These are phyloP conservation scores for Xiphophorus birchmanni DNA, from an alignment of 2,797 vertebrate species.

Conservation along the genomic window DNA sequence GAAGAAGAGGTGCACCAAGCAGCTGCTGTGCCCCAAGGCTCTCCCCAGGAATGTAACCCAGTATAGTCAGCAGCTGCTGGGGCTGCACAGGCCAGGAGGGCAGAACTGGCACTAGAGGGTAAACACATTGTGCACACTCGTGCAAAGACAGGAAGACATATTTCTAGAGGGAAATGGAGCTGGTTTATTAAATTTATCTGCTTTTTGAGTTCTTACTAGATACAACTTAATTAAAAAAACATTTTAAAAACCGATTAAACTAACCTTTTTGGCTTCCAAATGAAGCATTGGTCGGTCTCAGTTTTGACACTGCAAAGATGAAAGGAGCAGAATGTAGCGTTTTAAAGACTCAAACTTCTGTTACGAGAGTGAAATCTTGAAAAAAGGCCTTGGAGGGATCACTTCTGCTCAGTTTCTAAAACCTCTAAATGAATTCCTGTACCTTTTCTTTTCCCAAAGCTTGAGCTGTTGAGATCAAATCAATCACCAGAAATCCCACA, in stretches of 20 bases:
- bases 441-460: conserved; percentile 32
- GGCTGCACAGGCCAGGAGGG: conserved; percentile 62
- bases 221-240: conserved; percentile 15
- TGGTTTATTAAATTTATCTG: conserved; percentile 12
- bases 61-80: conserved; percentile 73
- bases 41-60: conserved; percentile 79
- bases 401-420: conserved; percentile 18
- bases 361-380: conserved; percentile 14
- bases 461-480: conserved; percentile 45
- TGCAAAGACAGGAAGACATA: conserved; percentile 13
- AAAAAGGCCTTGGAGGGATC: conserved; percentile 12
- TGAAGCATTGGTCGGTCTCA: conserved; percentile 26
- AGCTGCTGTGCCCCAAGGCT: conserved; percentile 80
- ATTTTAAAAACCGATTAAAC: background rate
- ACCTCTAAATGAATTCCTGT: conserved; percentile 34
- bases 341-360: conserved; percentile 22
- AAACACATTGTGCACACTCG: conserved; percentile 37
- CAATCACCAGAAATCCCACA: conserved; percentile 51
- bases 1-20: conserved; percentile 65
- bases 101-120: conserved; percentile 63
- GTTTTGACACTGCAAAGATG: conserved; percentile 33
- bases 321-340: conserved; percentile 21
- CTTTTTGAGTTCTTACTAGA: conserved; percentile 20
- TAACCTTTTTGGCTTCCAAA: conserved; percentile 12
- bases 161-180: background rate